These are phyloP conservation scores for Conopomorpha cramerella DNA, from an alignment of 1,140 invertebrate species.

Conservation along the genomic window DNA sequence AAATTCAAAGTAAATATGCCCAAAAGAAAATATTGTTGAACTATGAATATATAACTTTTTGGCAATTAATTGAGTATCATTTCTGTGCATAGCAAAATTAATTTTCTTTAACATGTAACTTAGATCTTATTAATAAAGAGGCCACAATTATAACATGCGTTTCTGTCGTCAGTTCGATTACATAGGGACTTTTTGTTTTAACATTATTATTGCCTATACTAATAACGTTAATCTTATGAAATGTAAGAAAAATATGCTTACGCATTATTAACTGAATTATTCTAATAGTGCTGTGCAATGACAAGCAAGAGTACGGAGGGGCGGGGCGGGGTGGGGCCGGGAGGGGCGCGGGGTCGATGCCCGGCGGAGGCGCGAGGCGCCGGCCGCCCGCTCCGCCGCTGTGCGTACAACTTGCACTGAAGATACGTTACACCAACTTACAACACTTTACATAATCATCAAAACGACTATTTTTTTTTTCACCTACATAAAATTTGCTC, in stretches of 20 bases:
- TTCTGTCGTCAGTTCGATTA: conserved; percentile 60
- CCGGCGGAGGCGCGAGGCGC: conserved; percentile 4
- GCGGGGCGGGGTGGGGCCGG: conserved; percentile 2
- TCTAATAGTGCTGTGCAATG: conserved; percentile 56
- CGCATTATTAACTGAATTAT: conserved; percentile 53
- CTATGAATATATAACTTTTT: conserved; percentile 61
- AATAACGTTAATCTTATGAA: conserved; percentile 52
- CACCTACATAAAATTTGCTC: conserved; percentile 59
- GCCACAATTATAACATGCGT: conserved; percentile 60
- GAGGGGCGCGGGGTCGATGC: conserved; percentile 2
- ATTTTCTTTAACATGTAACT: conserved; percentile 59
- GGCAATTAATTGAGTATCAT: conserved; percentile 61
- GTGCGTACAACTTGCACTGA: conserved; percentile 54
- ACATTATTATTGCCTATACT: conserved; percentile 54
- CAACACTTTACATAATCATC: conserved; percentile 57
- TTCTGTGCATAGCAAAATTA: conserved; percentile 61
- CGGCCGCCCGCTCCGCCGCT: conserved; percentile 14
- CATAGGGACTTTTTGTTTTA: conserved; percentile 57
- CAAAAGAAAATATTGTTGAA: conserved; percentile 61
- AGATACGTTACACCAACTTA: conserved; percentile 33
- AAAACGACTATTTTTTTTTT: conserved; percentile 56
- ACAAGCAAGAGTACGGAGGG: conserved; percentile 25
- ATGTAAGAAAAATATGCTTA: conserved; percentile 59
- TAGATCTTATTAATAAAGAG: conserved; percentile 60
- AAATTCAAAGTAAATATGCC: conserved; percentile 61